Base-by-base conservation (phyloP, 2,113 vertebrate genomes). In the Melanostigma gelatinosum region DNA sequence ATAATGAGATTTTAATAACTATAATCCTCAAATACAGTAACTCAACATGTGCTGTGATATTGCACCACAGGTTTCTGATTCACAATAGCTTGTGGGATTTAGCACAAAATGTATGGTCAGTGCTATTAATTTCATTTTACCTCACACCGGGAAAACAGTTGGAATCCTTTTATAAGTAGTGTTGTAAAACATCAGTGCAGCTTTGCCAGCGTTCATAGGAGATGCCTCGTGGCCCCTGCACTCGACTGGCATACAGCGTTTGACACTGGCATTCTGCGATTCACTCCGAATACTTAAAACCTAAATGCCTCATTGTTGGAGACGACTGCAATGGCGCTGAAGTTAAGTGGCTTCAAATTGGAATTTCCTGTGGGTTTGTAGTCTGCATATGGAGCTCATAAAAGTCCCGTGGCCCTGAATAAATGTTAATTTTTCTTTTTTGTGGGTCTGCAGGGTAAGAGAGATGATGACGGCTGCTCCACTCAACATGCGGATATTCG, bases 151-250 rank as follows among this genome's bases (percentile, higher is more conserved):
- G 92, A 69, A 84, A 90, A 83, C 90, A 88, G 91, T 85, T 84
- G 89, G 92, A 90, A 84, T 87, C 90, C 67, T 27, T 92, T 78
- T 85, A 75, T 87, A 87, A 89, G 76, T 85, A 65, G 79, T 69
- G 77, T 82, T 89, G 88, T 92, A 91, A 94, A 92, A 86, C 88
- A 87, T 74, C 7, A 67, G 64, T 27, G 73, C 42, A 85, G 50
- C 6, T 52, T 6, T 61, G 79, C 63, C 83, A 62, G 77, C 62
- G 62, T 67, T 84, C 80, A 8, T 83, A 54, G 77, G 22, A 24
- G 83, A 85, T 94, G 96, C 92, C 84, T 90, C 85, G 83, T 90
- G 90, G 90, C 93, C 91, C 88, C 92, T 85, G 89, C 90, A 92
- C 87, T 92, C 29, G 63, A 92, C 88, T 92, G 63, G 63, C 78